Percentiles rank a stretch among this genome's conserved stretches.
phyloP scores from a whole-genome alignment of 2,888 invertebrate genomes.

The Heterodera filipjevi region DNA sequence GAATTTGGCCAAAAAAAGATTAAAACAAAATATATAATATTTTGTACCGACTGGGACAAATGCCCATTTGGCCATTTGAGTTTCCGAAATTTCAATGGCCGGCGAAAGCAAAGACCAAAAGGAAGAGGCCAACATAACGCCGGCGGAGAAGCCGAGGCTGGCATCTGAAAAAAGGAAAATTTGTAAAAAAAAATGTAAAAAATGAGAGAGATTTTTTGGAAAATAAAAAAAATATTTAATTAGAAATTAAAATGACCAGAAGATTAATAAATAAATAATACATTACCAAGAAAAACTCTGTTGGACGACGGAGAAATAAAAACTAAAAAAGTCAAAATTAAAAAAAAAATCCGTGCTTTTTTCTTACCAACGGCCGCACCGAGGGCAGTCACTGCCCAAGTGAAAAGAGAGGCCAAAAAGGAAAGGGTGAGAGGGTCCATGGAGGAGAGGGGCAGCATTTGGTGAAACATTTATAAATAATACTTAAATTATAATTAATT shows the following conservation, averaged over 20 bases:
- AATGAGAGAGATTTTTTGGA: no score
- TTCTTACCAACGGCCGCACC: slow-evolving; percentile 78
- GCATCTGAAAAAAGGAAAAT: slow-evolving; percentile 73
- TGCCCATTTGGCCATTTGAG: slow-evolving; percentile 68
- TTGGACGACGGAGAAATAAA: not conserved
- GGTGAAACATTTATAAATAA: no score
- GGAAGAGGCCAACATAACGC: slow-evolving; percentile 95
- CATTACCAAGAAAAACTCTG: not conserved
- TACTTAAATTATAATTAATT: no score
- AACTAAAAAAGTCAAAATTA: slow-evolving; percentile 7
- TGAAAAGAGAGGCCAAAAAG: slow-evolving; percentile 87
- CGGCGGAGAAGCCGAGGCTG: slow-evolving; percentile 95
- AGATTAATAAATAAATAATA: no score
- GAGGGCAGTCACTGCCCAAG: slow-evolving; percentile 92
- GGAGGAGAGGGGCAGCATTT: slow-evolving; percentile 33
- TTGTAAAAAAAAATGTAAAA: slow-evolving; percentile 51
- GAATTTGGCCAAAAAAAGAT: not conserved
- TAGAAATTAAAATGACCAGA: not conserved
- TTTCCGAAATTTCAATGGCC: slow-evolving; percentile 80
- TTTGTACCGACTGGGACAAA: slow-evolving; percentile 79
- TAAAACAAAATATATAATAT: not conserved
- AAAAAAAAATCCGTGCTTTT: not conserved
- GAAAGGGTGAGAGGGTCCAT: slow-evolving; percentile 74
- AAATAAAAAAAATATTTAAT: not conserved
- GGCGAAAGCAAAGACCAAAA: slow-evolving; percentile 96